Percentiles rank a stretch among this genome's conserved stretches.
Evolutionary conservation across 2,797 vertebrate species (phyloP).

Genomic region (Pterois miles): DNA sequence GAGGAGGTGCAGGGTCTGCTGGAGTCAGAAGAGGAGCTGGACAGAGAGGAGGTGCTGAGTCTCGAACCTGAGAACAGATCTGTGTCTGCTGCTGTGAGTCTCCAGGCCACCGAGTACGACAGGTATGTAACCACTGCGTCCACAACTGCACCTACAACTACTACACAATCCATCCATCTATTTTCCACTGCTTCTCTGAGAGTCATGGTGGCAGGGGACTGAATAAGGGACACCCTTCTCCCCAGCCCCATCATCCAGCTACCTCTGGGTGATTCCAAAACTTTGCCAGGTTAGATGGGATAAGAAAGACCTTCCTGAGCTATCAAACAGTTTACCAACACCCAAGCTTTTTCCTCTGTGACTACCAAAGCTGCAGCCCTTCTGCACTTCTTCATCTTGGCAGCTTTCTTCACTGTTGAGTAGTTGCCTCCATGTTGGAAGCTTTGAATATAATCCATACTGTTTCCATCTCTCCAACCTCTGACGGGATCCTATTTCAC

Average conservation of each 20-base stretch:
- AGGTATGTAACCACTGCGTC: slow-evolving; percentile 71
- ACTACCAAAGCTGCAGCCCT: not conserved
- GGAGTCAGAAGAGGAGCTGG: slow-evolving; percentile 76
- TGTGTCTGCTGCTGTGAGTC: slow-evolving; percentile 78
- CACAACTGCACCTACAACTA: not conserved
- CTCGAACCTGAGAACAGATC: slow-evolving; percentile 79
- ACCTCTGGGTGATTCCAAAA: not conserved
- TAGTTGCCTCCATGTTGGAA: not conserved
- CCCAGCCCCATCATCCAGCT: not conserved
- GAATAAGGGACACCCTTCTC: not conserved
- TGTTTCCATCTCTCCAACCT: not conserved
- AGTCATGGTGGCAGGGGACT: not conserved
- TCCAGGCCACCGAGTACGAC: slow-evolving; percentile 87
- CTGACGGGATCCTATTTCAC: not conserved
- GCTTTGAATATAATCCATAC: not conserved
- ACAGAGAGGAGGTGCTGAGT: slow-evolving; percentile 70
- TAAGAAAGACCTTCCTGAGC: not conserved
- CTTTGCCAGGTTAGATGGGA: not conserved
- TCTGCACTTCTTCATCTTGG: not conserved
- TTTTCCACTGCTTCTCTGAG: not conserved
- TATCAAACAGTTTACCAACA: not conserved
- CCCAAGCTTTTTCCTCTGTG: not conserved
- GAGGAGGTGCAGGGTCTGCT: slow-evolving; percentile 77
- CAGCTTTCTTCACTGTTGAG: not conserved
- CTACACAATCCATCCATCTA: not conserved